These are phyloP conservation scores for Sardina pilchardus DNA, from an alignment of 2,113 vertebrate species.

Conservation along the genomic window DNA sequence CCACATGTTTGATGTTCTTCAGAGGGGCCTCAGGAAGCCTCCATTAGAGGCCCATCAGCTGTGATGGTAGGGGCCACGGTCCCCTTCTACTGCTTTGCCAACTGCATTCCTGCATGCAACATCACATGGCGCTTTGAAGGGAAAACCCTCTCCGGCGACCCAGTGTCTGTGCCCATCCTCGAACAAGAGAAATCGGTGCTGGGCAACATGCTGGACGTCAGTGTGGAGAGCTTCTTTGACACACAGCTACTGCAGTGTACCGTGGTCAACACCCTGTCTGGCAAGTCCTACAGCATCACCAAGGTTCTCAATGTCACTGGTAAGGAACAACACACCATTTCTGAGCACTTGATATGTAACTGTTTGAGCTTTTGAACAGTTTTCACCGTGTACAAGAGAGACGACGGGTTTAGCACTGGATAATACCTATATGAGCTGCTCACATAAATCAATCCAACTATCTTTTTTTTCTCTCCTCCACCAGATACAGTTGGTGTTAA, in stretches of 20 bases:
- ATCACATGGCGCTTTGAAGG: not conserved
- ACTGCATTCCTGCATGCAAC: not conserved
- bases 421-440: not conserved
- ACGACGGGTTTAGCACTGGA: not conserved
- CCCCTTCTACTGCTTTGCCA: not conserved
- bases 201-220: slow-evolving; percentile 2
- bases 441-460: not conserved
- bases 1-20: not conserved
- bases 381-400: not conserved
- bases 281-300: not conserved
- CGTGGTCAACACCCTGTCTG: slow-evolving; percentile 10
- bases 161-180: not conserved
- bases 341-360: too few species aligned
- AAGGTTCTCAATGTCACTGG: slow-evolving; percentile 14
- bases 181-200: not conserved
- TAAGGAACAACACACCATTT: not conserved
- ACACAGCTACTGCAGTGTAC: not conserved
- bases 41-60: not conserved
- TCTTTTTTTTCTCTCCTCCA: not conserved
- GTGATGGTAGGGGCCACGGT: not conserved
- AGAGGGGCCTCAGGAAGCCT: not conserved
- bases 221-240: not conserved
- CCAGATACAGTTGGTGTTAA: not conserved
- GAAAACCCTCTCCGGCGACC: not conserved
- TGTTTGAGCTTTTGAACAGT: not conserved